phyloP scores from a whole-genome alignment of 2,797 vertebrate genomes.

The Rhincodon typus region DNA sequence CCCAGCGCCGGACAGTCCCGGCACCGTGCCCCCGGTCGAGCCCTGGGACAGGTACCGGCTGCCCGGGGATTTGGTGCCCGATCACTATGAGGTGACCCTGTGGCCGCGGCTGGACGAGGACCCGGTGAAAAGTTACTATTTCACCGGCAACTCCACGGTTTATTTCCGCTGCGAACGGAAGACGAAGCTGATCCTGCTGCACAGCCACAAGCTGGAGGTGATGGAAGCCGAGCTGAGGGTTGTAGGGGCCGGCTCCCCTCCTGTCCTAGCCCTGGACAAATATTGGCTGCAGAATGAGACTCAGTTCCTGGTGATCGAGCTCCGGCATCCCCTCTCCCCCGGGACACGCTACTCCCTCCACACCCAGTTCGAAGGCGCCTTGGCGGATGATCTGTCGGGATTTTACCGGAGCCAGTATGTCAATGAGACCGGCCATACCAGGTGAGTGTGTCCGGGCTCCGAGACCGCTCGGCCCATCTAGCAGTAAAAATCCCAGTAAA shows the following conservation, averaged over 20 bases:
- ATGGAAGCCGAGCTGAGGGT: slow-evolving; percentile 43
- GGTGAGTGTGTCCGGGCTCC: slow-evolving; percentile 54
- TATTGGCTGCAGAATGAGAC: slow-evolving; percentile 62
- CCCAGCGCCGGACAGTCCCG: fast-evolving
- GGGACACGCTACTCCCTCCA: slow-evolving; percentile 57
- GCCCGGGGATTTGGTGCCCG: slow-evolving; percentile 59
- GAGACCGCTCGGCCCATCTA: no score
- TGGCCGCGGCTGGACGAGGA: slow-evolving; percentile 57
- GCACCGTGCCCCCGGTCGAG: background rate
- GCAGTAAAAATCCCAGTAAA: no score
- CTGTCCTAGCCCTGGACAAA: slow-evolving; percentile 41
- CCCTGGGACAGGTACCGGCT: slow-evolving; percentile 73
- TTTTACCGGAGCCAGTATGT: slow-evolving; percentile 85
- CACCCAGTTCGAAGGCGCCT: slow-evolving; percentile 65
- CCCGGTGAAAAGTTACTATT: slow-evolving; percentile 58
- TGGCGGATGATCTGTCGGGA: slow-evolving; percentile 75
- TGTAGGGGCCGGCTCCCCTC: fast-evolving
- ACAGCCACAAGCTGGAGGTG: slow-evolving; percentile 61
- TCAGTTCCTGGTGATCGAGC: slow-evolving; percentile 71
- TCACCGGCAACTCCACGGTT: slow-evolving; percentile 67
- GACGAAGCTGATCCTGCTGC: slow-evolving; percentile 67
- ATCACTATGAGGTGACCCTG: slow-evolving; percentile 63
- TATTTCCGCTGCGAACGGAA: slow-evolving; percentile 56
- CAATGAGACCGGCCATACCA: slow-evolving; percentile 47
- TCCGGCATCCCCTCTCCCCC: background rate